Evolutionary conservation across 2,888 invertebrate genomes (phyloP), one percentile per base, ranked within the genome.

Genomic region (Nemotelus pantherinus): DNA sequence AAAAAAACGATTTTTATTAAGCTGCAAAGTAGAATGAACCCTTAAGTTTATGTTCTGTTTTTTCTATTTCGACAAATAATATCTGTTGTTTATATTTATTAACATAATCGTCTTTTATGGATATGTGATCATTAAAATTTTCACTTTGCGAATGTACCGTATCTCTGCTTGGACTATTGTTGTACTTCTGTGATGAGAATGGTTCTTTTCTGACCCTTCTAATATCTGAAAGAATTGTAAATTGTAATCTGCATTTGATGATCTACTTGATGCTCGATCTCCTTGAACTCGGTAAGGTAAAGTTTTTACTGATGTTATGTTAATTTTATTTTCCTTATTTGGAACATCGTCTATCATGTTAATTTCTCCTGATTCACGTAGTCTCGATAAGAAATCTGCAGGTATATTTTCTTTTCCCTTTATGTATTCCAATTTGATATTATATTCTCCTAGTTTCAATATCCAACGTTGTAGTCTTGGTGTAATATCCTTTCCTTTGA

Each of bases 81-180:
- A 65, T 10, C 43, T 64, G 55, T n/a, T 64, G 64, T 39, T 63
- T 63, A 41, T 63, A 63, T 63, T 63, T 63, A 43, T 63, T 41
- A 41, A 63, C 9, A 41, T 41, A 41, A 63, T 63, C 41, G 41
- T 63, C 63, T 43, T 63, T 63, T 63, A 63, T 63, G 5, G 63
- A 43, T 9, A 63, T 63, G 39, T 63, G 63, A 9, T 63, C 41
- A 39, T 3, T 39, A 9, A 39, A 63, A 63, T 63, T 25, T 25
- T 63, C 63, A 41, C 43, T 39, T 43, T 63, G 63, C 1, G 63
- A 63, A 63, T 63, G 63, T 25, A 25, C 25, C 25, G 25, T 25
- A 25, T 25, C 25, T 25, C 25, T 1, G 25, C 25, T 25, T 25
- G 25, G 25, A 25, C 25, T 25, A 25, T 25, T 25, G 25, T 25